Conservation (phyloP, 2,888 invertebrate species). For the Drosophila dives region DNA sequence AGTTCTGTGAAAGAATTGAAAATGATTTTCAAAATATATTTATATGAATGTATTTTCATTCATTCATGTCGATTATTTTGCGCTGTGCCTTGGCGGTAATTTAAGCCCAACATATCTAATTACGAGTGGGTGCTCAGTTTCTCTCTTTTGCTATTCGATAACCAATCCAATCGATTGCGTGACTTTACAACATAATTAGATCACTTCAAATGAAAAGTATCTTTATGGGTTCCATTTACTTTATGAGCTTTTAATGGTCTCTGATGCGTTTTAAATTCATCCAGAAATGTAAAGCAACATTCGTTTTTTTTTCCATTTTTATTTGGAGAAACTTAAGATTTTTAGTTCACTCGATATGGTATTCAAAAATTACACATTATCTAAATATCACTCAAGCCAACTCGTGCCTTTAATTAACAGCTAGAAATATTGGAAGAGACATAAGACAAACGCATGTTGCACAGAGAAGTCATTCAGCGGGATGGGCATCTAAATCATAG, state of each 20-base stretch:
- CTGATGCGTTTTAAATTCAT: conserved; percentile 71
- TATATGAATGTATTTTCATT: conserved; percentile 12
- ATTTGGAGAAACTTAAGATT: background rate
- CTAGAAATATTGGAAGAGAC: conserved; percentile 73
- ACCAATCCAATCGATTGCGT: conserved; percentile 45
- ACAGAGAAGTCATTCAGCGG: background rate
- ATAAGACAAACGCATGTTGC: conserved; percentile 37
- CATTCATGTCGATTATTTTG: conserved; percentile 52
- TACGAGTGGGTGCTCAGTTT: conserved; percentile 1
- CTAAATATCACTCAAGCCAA: conserved; percentile 55
- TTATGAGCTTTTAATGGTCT: conserved; percentile 67
- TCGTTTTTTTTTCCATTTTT: background rate
- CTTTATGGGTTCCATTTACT: conserved; percentile 1
- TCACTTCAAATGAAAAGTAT: background rate
- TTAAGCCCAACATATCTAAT: conserved; percentile 32
- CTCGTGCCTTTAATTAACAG: conserved; percentile 78
- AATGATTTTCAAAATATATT: conserved; percentile 20
- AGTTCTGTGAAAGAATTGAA: conserved; percentile 32
- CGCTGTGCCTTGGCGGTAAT: conserved; percentile 34
- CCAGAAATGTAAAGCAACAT: conserved; percentile 17
- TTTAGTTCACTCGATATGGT: background rate
- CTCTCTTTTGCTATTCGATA: background rate
- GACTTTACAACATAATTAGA: conserved; percentile 72
- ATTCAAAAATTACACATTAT: conserved; percentile 53
- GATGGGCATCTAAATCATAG: conserved; percentile 48